These are phyloP conservation scores for Chamaetylas fuelleborni DNA, from an alignment of 2,113 vertebrate genomes.

Conservation along the genomic window DNA sequence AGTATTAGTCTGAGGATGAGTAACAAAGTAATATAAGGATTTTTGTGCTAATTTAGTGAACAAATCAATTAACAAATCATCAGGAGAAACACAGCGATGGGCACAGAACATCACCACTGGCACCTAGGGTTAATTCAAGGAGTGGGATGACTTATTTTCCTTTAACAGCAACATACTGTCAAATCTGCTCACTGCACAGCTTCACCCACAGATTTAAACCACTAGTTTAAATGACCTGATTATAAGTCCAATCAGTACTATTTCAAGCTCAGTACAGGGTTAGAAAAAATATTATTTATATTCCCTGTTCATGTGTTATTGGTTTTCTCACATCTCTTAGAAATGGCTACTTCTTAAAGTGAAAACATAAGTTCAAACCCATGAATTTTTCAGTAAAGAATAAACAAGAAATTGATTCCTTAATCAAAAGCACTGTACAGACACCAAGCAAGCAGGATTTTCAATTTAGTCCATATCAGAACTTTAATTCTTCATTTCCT, in stretches of 20 bases:
- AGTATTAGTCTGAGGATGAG: not conserved
- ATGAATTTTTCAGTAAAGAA: not conserved
- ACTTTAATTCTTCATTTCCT: not conserved
- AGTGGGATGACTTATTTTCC: accelerated
- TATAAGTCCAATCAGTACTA: not conserved
- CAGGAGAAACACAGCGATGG: not conserved
- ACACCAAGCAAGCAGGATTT: not conserved
- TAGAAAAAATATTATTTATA: not conserved
- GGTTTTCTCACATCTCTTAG: not conserved
- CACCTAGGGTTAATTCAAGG: not conserved
- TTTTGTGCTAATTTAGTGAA: not conserved
- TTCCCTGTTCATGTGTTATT: not conserved
- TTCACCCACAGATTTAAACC: not conserved
- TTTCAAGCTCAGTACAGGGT: not conserved
- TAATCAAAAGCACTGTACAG: not conserved
- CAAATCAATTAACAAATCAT: not conserved
- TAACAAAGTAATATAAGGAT: not conserved
- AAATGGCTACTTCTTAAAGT: not conserved
- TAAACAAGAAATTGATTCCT: not conserved
- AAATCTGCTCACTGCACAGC: accelerated
- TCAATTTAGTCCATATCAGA: not conserved
- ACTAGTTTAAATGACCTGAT: not conserved
- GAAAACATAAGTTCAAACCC: not conserved
- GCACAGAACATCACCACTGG: not conserved
- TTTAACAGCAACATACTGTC: not conserved